Conservation (phyloP, 2,113 vertebrate species). For the Rhipidura dahli region DNA sequence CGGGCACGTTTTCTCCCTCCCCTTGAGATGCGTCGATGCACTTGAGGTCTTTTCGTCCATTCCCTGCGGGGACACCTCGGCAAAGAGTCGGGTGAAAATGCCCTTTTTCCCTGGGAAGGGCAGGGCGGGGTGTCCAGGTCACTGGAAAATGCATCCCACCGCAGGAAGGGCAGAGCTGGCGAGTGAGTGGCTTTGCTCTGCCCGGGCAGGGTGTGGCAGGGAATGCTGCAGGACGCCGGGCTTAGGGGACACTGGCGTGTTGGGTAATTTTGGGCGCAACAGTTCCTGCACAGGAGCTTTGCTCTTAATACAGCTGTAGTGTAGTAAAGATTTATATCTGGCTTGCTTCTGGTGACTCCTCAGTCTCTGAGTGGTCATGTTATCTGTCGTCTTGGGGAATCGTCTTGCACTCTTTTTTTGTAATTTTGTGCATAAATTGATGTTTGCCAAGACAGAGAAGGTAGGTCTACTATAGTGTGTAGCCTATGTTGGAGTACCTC, state of each 20-base stretch:
- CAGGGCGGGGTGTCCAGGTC: rapidly evolving
- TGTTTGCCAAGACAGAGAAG: not conserved
- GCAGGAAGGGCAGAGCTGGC: not conserved
- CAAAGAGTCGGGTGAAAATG: rapidly evolving
- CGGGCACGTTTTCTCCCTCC: not conserved
- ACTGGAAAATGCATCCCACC: rapidly evolving
- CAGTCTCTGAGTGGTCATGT: not conserved
- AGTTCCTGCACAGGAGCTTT: not conserved
- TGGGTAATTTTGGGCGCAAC: rapidly evolving
- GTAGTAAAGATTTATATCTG: rapidly evolving
- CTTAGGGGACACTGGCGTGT: rapidly evolving
- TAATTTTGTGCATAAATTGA: not conserved
- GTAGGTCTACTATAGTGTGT: not conserved
- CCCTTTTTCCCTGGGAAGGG: not conserved
- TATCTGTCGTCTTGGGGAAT: not conserved
- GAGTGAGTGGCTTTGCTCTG: not conserved
- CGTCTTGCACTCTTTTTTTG: rapidly evolving
- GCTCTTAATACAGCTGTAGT: rapidly evolving
- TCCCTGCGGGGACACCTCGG: not conserved
- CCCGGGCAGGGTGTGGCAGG: not conserved
- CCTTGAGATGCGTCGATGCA: not conserved
- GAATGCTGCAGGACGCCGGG: not conserved
- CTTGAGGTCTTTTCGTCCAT: rapidly evolving
- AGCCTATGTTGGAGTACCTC: not conserved
- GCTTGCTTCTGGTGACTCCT: not conserved